Evolutionary conservation across 2,888 invertebrate genomes (phyloP), one percentile per base, ranked within the genome.

Genomic region (Yponomeuta cagnagella): DNA sequence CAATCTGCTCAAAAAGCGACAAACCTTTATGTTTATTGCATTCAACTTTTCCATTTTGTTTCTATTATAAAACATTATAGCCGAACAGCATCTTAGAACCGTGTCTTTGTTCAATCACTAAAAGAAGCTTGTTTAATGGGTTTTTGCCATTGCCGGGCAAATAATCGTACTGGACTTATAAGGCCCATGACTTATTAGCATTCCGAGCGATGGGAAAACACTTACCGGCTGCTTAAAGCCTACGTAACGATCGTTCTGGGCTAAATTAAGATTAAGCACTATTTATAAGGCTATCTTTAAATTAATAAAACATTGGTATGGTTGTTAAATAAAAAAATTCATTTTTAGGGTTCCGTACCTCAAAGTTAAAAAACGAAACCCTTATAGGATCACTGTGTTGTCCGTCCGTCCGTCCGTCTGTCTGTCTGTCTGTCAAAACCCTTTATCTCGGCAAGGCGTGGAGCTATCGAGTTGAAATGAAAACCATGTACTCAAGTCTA

Each of bases 81-180:
- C 12, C 52, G 15, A 58, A 58, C 52, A 58, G 52, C 52, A 58
- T 58, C 12, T 58, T 4, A 64, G 48, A 69, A 30, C 48, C 70
- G 86, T 89, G 83, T 81, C 80, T 79, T 85, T 86, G 88, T 89
- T 87, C 87, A 88, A 90, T 90, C 90, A 88, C 89, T 90, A 90
- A 91, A 90, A 90, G 90, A 87, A 86, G 85, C 88, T 88, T 84
- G 88, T 91, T 89, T 91, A 92, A 91, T 91, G 91, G 90, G 90
- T 91, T 90, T 91, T 89, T 88, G 89, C 89, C 89, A 90, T 92
- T 90, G 90, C 89, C 85, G 88, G 87, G 86, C 88, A 89, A 90
- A 91, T 91, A 91, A 90, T 90, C 90, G 87, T 84, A 87, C 85
- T 86, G 83, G 86, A 86, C 84, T 82, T 78, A 74, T 87, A 85